These are phyloP conservation scores for Microcebus jonahi DNA, from an alignment of 2,113 vertebrate genomes.

Conservation along the genomic window DNA sequence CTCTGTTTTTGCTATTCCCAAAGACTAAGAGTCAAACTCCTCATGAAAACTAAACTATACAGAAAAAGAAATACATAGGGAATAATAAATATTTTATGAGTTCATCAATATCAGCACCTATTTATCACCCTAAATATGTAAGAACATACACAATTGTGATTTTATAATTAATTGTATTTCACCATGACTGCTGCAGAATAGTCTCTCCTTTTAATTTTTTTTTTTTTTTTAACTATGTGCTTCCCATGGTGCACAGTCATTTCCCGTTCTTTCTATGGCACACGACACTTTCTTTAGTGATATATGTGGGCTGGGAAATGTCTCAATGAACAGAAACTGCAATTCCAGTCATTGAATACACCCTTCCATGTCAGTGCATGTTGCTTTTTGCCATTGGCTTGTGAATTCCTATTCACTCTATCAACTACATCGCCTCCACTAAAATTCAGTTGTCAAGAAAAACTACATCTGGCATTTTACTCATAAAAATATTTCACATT, in stretches of 20 bases:
- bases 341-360: neutral
- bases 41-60: neutral
- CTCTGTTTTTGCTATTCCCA: neutral
- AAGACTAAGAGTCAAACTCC: neutral
- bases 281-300: neutral
- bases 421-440: neutral
- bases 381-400: neutral
- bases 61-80: neutral
- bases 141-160: neutral
- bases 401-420: constrained; percentile 15
- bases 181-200: neutral
- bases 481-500: neutral
- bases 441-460: neutral
- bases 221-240: neutral
- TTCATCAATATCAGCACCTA: neutral
- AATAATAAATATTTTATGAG: neutral
- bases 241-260: neutral
- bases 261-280: neutral
- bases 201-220: neutral
- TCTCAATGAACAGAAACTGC: neutral
- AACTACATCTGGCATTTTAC: neutral
- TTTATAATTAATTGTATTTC: neutral
- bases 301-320: neutral
- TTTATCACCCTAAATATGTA: neutral
- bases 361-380: neutral